A percentile compares a stretch with the other conserved stretches of the same genome.
Evolutionary conservation across 2,113 vertebrate species (phyloP).

Genomic region (Petroica traversi): DNA sequence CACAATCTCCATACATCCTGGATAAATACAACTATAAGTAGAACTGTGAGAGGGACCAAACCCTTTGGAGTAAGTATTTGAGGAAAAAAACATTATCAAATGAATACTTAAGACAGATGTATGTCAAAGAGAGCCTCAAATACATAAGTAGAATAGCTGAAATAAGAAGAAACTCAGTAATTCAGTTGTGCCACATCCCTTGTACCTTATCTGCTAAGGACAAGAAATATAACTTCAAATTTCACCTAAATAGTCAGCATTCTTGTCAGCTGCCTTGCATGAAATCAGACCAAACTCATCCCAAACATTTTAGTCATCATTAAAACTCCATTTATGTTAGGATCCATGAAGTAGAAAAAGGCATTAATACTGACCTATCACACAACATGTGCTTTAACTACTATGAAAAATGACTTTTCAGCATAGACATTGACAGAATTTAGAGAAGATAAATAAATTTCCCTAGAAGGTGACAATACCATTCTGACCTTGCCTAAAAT

Average conservation of each 20-base stretch:
- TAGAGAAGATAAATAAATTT: background rate
- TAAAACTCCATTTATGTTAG: background rate
- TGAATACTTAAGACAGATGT: background rate
- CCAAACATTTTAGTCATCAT: background rate
- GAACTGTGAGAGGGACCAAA: background rate
- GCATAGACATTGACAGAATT: background rate
- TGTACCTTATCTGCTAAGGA: background rate
- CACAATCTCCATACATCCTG: background rate
- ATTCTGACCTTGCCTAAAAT: background rate
- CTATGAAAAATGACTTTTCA: background rate
- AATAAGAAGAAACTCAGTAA: background rate
- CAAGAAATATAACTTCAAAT: background rate
- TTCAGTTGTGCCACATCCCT: background rate
- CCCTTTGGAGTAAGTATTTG: background rate
- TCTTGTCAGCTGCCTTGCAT: background rate
- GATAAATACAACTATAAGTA: background rate
- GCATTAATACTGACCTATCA: background rate
- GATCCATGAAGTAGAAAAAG: background rate
- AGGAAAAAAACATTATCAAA: background rate
- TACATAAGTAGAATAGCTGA: background rate
- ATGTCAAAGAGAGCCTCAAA: background rate
- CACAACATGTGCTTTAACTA: background rate
- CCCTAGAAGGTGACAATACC: background rate
- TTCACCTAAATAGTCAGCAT: background rate
- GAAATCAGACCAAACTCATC: background rate